A percentile compares a stretch with the other conserved stretches of the same genome.
phyloP scores from a whole-genome alignment of 2,113 vertebrate species.

The human (Homo sapiens) region DNA sequence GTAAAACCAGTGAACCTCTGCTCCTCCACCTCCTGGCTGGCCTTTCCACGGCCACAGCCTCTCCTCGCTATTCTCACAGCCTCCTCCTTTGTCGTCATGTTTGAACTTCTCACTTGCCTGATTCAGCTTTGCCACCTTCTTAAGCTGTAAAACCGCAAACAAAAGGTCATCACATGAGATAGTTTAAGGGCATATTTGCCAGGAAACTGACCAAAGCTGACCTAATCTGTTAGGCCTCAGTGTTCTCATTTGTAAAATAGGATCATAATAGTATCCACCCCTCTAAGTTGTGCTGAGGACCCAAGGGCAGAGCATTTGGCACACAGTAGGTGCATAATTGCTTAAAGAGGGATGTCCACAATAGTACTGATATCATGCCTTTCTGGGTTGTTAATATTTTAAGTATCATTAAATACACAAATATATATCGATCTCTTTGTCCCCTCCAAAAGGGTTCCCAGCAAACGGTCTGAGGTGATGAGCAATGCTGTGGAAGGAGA shows the following conservation, averaged over 20 bases:
- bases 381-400: neutral
- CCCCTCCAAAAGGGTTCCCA: neutral
- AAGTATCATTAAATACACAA: neutral
- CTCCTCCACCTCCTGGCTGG: neutral
- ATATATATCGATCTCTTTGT: neutral
- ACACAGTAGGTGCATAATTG: neutral
- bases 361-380: neutral
- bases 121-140: constrained; percentile 2
- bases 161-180: neutral
- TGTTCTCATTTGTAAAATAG: neutral
- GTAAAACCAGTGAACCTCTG: neutral
- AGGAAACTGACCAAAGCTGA: neutral
- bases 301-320: neutral
- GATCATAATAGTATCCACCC: neutral
- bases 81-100: neutral
- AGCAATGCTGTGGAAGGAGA: neutral
- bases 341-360: neutral
- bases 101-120: neutral
- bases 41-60: neutral
- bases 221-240: neutral
- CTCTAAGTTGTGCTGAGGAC: neutral
- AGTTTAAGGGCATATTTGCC: neutral
- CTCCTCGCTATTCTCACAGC: neutral
- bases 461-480: neutral
- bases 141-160: neutral